A percentile compares a stretch with the other conserved stretches of the same genome.
Conservation (phyloP, 2,888 invertebrate species). For the Tanypteryx hageni region DNA sequence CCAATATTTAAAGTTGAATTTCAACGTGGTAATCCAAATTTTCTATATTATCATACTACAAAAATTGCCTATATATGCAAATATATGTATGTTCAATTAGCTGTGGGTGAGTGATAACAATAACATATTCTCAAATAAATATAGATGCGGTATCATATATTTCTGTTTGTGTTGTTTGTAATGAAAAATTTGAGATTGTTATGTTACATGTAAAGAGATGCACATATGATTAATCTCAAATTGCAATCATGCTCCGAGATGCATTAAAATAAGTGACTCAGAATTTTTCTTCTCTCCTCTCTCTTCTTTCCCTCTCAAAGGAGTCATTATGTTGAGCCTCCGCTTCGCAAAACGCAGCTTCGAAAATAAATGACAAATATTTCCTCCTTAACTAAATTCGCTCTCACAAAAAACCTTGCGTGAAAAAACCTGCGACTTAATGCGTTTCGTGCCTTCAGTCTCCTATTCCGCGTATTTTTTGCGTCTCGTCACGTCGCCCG, state of each 20-base stretch:
- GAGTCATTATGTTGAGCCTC: neutral
- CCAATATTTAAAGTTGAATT: too few relatives aligned
- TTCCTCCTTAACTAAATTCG: neutral
- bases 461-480: neutral
- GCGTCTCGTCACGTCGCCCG: constrained; percentile 6
- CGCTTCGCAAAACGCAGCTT: neutral
- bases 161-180: too few relatives aligned
- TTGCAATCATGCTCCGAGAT: neutral
- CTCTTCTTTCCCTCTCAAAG: neutral
- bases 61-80: too few relatives aligned
- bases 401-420: neutral
- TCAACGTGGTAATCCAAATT: too few relatives aligned
- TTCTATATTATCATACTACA: too few relatives aligned
- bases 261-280: neutral
- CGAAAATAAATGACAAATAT: neutral
- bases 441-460: neutral
- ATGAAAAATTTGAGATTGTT: neutral
- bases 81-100: too few relatives aligned
- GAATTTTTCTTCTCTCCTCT: neutral
- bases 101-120: too few relatives aligned
- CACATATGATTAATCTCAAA: neutral
- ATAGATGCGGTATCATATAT: too few relatives aligned
- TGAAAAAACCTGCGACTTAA: neutral
- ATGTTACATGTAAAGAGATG: neutral
- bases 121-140: too few relatives aligned